Percentiles rank a stretch among this genome's conserved stretches.
These are phyloP conservation scores for Philereme transversata DNA, from an alignment of 2,888 invertebrate genomes.

Conservation along the genomic window DNA sequence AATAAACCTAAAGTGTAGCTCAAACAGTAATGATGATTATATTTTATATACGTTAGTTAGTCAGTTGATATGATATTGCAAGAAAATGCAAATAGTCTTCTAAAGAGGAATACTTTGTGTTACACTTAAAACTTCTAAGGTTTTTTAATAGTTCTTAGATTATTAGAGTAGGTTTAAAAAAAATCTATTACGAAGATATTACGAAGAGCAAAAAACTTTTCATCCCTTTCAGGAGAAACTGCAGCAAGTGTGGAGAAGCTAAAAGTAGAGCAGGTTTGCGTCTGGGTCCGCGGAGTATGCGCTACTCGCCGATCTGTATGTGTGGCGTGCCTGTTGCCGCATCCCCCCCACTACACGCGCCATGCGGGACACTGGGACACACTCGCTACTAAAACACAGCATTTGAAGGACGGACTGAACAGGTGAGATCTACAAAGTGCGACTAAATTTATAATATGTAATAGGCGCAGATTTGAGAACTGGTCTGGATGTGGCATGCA, in stretches of 20 bases:
- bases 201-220: not conserved
- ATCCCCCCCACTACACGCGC: slow-evolving; percentile 97
- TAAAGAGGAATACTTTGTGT: too few relatives aligned
- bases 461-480: too few relatives aligned
- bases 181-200: not conserved
- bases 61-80: too few relatives aligned
- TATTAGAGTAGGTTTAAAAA: too few relatives aligned
- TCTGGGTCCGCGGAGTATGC: slow-evolving; percentile 93
- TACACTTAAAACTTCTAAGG: too few relatives aligned
- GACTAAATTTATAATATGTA: too few relatives aligned
- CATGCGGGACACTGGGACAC: slow-evolving; percentile 99
- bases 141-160: too few relatives aligned
- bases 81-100: too few relatives aligned
- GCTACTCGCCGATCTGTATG: slow-evolving; percentile 94
- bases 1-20: too few relatives aligned
- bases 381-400: slow-evolving; percentile 92
- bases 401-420: slow-evolving; percentile 97
- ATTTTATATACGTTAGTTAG: too few relatives aligned
- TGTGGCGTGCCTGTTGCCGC: slow-evolving; percentile 96
- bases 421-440: slow-evolving; percentile 52
- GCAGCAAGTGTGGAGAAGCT: slow-evolving; percentile 95
- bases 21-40: too few relatives aligned
- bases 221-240: slow-evolving; percentile 82
- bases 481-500: too few relatives aligned
- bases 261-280: slow-evolving; percentile 96